A percentile compares a stretch with the other conserved stretches of the same genome.
phyloP scores from a whole-genome alignment of 2,113 vertebrate genomes.

The Tinamus guttatus region DNA sequence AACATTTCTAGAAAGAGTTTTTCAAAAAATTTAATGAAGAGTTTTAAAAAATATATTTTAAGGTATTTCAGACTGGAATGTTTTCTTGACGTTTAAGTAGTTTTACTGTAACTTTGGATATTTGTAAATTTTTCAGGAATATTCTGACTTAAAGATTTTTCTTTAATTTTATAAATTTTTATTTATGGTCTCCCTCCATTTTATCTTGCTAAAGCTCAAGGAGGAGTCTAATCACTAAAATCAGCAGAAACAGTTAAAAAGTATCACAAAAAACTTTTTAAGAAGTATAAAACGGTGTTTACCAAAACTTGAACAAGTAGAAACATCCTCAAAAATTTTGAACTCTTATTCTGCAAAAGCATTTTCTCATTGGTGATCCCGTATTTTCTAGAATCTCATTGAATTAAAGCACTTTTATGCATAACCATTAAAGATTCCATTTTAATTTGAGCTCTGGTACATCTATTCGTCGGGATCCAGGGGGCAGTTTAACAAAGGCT shows the following conservation, averaged over 20 bases:
- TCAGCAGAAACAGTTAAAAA: not conserved
- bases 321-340: not conserved
- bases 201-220: not conserved
- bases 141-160: not conserved
- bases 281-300: not conserved
- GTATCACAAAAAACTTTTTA: not conserved
- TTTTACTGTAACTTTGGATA: not conserved
- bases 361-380: not conserved
- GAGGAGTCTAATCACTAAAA: not conserved
- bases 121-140: not conserved
- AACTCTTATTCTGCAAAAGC: not conserved
- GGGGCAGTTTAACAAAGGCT: slow-evolving; percentile 52
- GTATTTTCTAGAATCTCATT: not conserved
- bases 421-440: not conserved
- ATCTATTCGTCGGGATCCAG: slow-evolving; percentile 9
- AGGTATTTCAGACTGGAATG: not conserved
- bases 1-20: not conserved
- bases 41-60: not conserved
- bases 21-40: not conserved
- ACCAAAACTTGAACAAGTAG: not conserved
- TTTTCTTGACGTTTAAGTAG: not conserved
- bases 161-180: not conserved
- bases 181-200: accelerated
- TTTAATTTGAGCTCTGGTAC: not conserved
- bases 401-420: not conserved